Evolutionary conservation across 2,113 vertebrate species (phyloP), one percentile per base, ranked within the genome.

Genomic region (Percina caprodes): DNA sequence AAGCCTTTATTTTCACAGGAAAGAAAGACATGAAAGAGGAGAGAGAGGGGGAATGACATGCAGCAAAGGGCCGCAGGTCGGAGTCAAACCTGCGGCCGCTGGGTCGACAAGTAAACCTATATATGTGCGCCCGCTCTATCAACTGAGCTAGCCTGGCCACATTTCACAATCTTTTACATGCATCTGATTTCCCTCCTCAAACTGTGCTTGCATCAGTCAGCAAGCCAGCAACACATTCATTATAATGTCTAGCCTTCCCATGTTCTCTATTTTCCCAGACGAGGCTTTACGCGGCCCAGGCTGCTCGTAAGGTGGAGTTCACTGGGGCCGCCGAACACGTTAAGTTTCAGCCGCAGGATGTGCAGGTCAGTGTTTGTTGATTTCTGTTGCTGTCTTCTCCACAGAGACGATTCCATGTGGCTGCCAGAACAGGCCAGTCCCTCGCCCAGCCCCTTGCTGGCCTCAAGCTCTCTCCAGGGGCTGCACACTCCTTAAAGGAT

Each of bases 201-300:
- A 18, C 19, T 39, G 2, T 62, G 30, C 16, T n/a, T 1, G 2
- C 5, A 9, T 73, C 58, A 46, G 23, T 51, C 61, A 61, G 24
- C n/a, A 11, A 39, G 13, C 16, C 49, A 59, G 21, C 16, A 78
- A 49, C 72, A 70, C 72, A 16, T 83, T 68, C 73, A 39, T 45
- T 80, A 72, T 90, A 80, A 88, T 83, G 16, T 45, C 72, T 59
- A 49, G 18, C 46, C 24, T 70, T 82, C 45, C 68, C 78, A 26
- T 87, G 3, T 88, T 84, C 80, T 94, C 83, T 79, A 85, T 85
- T 46, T 92, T 94, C 80, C 66, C 93, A 99, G 98, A 96, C 90
- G 46, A 96, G 96, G 84, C 94, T 98, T 93, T 99, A 97, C 60
- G 97, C 97, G 9, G 96, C 97, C 49, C 97, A 97, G 93, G 96